phyloP scores from a whole-genome alignment of 2,113 vertebrate genomes.

The Pollimyrus isidori region DNA sequence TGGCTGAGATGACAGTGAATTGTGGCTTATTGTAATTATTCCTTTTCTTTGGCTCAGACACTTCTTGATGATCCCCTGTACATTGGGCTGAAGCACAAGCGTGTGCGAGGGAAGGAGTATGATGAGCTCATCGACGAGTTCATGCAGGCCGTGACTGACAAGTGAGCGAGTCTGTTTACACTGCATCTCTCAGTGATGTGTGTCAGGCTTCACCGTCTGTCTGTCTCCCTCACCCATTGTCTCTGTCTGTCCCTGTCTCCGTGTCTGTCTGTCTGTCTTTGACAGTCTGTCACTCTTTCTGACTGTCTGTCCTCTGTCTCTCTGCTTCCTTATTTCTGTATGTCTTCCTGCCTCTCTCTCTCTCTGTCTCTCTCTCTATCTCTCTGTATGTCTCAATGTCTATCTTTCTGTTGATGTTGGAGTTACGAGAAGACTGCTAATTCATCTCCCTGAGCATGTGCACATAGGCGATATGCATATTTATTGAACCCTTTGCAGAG shows the following conservation, averaged over 20 bases:
- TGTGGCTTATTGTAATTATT: slow-evolving; percentile 4
- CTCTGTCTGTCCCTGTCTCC: background rate
- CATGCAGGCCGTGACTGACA: slow-evolving; percentile 91
- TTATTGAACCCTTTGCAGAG: background rate
- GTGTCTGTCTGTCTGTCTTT: background rate
- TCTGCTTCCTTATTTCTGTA: background rate
- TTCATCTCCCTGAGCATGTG: background rate
- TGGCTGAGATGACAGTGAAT: background rate
- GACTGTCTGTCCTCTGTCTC: background rate
- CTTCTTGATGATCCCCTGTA: slow-evolving; percentile 88
- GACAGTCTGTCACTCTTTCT: background rate
- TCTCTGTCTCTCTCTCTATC: background rate
- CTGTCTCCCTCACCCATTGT: background rate
- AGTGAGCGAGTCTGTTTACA: slow-evolving; percentile 61
- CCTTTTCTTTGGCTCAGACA: slow-evolving; percentile 59
- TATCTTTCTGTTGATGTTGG: background rate
- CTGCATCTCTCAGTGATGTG: background rate
- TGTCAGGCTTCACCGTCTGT: background rate
- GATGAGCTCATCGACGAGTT: slow-evolving; percentile 92
- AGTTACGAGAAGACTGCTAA: background rate
- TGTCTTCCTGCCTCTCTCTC: background rate
- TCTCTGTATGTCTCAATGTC: background rate
- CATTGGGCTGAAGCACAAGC: slow-evolving; percentile 90
- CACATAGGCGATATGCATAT: background rate
- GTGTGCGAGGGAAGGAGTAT: slow-evolving; percentile 83